phyloP scores from a whole-genome alignment of 2,888 invertebrate genomes.

The Acronicta alni region DNA sequence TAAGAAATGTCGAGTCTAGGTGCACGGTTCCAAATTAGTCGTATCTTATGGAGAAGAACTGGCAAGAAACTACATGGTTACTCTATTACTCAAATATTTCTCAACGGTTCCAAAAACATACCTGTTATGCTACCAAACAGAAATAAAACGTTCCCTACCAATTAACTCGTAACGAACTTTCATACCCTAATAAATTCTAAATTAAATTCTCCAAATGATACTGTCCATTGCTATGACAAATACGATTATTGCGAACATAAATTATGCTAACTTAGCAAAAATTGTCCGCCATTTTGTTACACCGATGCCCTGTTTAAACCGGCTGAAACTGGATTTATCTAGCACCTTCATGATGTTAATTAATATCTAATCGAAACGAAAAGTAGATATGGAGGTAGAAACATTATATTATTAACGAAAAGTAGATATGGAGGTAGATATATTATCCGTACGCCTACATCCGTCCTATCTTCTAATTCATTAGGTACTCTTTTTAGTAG shows the following conservation, averaged over 20 bases:
- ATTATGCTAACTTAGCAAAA: constrained; percentile 62
- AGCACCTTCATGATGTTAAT: constrained; percentile 33
- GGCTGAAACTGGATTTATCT: constrained; percentile 29
- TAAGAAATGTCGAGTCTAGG: too few species aligned
- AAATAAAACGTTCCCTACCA: background rate
- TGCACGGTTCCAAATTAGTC: too few species aligned
- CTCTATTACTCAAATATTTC: too few species aligned
- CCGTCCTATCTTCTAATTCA: too few species aligned
- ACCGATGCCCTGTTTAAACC: constrained; percentile 11
- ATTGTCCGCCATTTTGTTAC: constrained; percentile 32
- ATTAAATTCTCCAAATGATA: constrained; percentile 48
- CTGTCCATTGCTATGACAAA: constrained; percentile 55
- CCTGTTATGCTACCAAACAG: background rate
- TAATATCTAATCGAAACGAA: constrained; percentile 5
- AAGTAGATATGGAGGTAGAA: background rate
- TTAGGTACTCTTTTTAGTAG: too few species aligned
- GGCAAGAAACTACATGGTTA: too few species aligned
- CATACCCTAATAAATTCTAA: constrained; percentile 28
- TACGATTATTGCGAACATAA: constrained; percentile 56
- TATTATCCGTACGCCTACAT: too few species aligned
- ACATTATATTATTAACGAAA: too few species aligned
- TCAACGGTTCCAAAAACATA: background rate
- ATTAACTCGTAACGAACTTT: constrained; percentile 6
- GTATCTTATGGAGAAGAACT: too few species aligned
- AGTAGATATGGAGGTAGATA: too few species aligned